Evolutionary conservation across 2,888 invertebrate genomes (phyloP), one percentile per base, ranked within the genome.

Genomic region (Philonicus albiceps): DNA sequence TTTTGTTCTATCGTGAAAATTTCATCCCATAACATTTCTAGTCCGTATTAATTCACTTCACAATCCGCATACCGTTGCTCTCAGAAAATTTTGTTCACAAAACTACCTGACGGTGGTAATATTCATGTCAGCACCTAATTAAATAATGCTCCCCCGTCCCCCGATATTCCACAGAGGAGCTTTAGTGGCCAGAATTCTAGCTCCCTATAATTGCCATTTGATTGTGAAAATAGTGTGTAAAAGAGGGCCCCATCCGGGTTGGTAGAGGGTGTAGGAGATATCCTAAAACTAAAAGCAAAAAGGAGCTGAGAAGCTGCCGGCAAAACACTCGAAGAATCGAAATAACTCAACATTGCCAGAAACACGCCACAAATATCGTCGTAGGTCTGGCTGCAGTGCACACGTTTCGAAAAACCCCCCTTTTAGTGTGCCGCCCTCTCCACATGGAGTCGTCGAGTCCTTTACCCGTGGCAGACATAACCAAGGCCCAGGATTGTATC

Each of bases 271-370:
- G 34, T 30, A 30, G 55, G 55, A 81, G 64, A 11, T n/a, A n/a
- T n/a, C n/a, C 19, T 19, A 53, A 78, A 81, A 55, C 81, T 81
- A 55, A n/a, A n/a, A n/a, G 81, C 84, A 72, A 84, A 84, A 84
- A 84, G 40, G 64, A 64, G 37, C n/a, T 13, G 19, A 37, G n/a
- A 73, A 40, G 30, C 40, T 40, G 34, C 72, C 64, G 40, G 43
- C 73, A 84, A 84, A 84, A 84, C 43, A 37, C 31, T 84, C 84
- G 43, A 84, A 84, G 84, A 84, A 72, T 84, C 73, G 84, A 84
- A 84, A 84, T 84, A 84, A 84, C 49, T 84, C 84, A 84, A 84
- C 84, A 84, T 84, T 84, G 84, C 84, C 84, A 84, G 84, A 84
- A 84, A 84, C 84, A 84, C 22, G 31, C 84, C 84, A 84, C 84